Evolutionary conservation across 2,888 invertebrate species (phyloP).

Genomic region (Yponomeuta plumbellus): DNA sequence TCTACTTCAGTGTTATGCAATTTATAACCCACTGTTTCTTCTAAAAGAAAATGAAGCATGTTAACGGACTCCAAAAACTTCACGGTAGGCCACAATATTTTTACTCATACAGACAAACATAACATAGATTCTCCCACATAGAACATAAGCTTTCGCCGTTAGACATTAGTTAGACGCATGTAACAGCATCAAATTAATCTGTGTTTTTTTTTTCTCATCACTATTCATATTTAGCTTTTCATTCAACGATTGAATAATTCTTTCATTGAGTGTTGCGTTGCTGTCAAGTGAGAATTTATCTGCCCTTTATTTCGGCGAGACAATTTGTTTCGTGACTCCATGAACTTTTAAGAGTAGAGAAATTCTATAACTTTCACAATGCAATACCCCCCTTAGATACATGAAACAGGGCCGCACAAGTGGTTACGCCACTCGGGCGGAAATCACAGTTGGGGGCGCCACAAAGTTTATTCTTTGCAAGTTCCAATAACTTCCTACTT

Average conservation of each 20-base stretch:
- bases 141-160: conserved; percentile 50
- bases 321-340: too few species aligned
- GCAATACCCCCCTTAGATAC: too few species aligned
- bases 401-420: too few species aligned
- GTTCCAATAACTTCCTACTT: too few species aligned
- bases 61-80: neutral
- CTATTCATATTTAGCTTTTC: conserved; percentile 1
- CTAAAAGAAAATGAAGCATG: conserved; percentile 8
- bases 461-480: too few species aligned
- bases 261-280: neutral
- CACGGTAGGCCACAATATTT: neutral
- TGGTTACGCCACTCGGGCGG: too few species aligned
- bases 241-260: conserved; percentile 15
- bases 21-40: conserved; percentile 51
- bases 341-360: too few species aligned
- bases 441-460: too few species aligned
- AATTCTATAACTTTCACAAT: too few species aligned
- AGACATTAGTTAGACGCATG: conserved; percentile 53
- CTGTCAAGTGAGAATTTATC: too few species aligned
- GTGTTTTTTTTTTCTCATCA: conserved; percentile 28
- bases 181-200: conserved; percentile 33
- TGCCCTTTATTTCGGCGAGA: too few species aligned
- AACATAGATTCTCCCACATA: neutral
- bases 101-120: neutral
- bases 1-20: conserved; percentile 67